Evolutionary conservation across 2,888 invertebrate genomes (phyloP).

Genomic region (Seira ritae): DNA sequence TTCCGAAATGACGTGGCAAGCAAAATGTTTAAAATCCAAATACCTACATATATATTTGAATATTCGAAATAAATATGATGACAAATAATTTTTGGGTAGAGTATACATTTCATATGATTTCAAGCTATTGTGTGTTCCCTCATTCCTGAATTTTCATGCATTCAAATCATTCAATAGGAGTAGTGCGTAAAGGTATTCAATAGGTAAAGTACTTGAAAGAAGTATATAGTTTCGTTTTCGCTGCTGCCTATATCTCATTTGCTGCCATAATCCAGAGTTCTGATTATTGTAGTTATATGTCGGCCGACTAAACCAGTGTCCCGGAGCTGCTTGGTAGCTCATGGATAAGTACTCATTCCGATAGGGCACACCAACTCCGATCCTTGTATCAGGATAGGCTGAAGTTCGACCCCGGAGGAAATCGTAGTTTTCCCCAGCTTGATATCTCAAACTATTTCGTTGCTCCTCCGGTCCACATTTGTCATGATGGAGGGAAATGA

Average conservation of each 20-base stretch:
- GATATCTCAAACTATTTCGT: background rate
- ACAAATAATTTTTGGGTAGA: no score
- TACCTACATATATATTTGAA: no score
- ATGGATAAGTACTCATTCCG: background rate
- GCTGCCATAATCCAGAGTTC: background rate
- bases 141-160: no score
- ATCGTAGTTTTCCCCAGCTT: background rate
- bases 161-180: no score
- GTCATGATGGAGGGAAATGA: background rate
- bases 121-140: no score
- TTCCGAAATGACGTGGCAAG: no score
- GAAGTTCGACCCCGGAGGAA: background rate
- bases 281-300: background rate
- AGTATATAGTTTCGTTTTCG: no score
- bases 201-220: no score
- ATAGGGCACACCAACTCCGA: background rate
- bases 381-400: background rate
- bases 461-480: background rate
- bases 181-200: no score
- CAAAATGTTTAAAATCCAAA: no score
- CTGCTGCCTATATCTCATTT: constrained; percentile 3
- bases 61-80: no score
- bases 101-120: no score
- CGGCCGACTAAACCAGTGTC: background rate
- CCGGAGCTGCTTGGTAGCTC: background rate